Conservation (phyloP, 2,888 invertebrate species). For the Agriopis aurantiaria region DNA sequence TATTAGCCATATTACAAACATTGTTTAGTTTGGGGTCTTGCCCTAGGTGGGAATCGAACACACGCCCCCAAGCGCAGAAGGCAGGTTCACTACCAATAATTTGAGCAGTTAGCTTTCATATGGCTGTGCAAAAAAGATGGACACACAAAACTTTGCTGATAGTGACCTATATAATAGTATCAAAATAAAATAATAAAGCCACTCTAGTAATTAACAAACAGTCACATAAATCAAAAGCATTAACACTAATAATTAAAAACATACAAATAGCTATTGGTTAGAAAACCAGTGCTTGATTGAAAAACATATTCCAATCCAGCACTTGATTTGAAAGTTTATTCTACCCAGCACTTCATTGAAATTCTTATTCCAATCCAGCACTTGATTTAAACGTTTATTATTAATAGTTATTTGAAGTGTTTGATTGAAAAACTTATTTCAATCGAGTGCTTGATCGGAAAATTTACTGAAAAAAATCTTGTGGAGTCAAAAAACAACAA, state of each 20-base stretch:
- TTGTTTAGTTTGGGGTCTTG: too few relatives aligned
- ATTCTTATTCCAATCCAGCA: background rate
- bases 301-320: background rate
- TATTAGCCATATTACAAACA: too few relatives aligned
- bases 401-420: background rate
- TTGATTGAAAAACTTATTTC: background rate
- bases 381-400: background rate
- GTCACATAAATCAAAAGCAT: conserved; percentile 5
- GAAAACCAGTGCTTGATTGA: background rate
- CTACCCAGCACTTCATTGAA: background rate
- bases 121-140: background rate
- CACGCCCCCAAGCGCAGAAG: too few relatives aligned
- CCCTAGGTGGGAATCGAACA: too few relatives aligned
- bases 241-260: too few relatives aligned
- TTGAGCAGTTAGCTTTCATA: too few relatives aligned
- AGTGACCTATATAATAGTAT: background rate
- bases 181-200: conserved; percentile 28
- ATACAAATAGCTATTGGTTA: background rate
- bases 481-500: background rate
- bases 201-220: conserved; percentile 7
- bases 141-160: background rate
- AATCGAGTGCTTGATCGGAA: background rate
- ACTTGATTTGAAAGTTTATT: background rate
- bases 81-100: too few relatives aligned
- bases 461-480: background rate